Evolutionary conservation across 2,888 invertebrate genomes (phyloP).

Genomic region (Dryocosmus kuriphilus): DNA sequence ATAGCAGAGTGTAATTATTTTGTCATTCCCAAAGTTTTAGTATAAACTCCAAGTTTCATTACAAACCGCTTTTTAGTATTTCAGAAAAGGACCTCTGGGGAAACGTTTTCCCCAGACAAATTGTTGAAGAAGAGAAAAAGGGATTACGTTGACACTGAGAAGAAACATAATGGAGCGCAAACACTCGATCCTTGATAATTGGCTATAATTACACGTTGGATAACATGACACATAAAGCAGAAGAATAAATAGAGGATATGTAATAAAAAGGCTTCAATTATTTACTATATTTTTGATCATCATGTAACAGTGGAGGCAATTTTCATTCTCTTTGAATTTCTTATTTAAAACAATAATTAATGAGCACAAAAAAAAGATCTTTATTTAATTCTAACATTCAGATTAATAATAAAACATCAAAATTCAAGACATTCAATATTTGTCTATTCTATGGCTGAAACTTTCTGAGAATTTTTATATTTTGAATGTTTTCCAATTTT

Average conservation of each 20-base stretch:
- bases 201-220: slow-evolving; percentile 50
- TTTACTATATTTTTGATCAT: background rate
- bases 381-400: no score
- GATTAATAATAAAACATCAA: no score
- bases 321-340: no score
- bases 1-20: background rate
- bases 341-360: no score
- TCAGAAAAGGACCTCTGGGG: background rate
- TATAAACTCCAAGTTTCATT: slow-evolving; percentile 3
- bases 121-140: slow-evolving; percentile 26
- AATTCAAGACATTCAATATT: no score
- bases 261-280: background rate
- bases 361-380: no score
- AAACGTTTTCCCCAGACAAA: slow-evolving; percentile 19
- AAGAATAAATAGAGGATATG: background rate
- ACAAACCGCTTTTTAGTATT: slow-evolving; percentile 4
- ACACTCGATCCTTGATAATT: slow-evolving; percentile 53
- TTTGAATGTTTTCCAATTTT: no score
- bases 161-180: slow-evolving; percentile 50
- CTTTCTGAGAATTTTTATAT: no score
- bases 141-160: slow-evolving; percentile 30
- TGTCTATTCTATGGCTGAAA: no score
- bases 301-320: no score
- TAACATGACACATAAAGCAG: background rate
- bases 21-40: slow-evolving; percentile 2